Conservation (phyloP, 2,888 invertebrate species). For the Dusona sp. region DNA sequence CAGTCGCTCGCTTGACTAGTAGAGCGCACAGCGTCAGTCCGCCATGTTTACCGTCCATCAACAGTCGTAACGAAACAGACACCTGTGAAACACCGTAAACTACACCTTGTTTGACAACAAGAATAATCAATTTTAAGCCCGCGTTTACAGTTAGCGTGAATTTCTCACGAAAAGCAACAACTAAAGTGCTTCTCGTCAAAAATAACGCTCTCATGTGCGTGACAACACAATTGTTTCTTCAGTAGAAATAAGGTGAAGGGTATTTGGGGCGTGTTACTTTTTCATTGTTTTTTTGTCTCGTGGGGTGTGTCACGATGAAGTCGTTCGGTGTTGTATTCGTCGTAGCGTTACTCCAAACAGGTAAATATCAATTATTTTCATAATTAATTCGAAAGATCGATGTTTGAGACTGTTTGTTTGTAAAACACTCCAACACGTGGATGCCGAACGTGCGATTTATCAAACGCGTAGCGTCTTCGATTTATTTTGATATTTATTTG, state of each 20-base stretch:
- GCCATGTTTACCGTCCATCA: conserved; percentile 63
- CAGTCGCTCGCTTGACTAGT: conserved; percentile 59
- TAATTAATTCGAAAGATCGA: conserved; percentile 14
- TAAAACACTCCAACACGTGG: conserved; percentile 38
- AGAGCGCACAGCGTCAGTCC: conserved; percentile 49
- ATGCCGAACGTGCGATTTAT: neutral
- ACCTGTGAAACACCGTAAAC: conserved; percentile 59
- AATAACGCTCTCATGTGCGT: conserved; percentile 32
- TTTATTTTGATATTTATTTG: neutral
- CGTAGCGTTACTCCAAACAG: conserved; percentile 74
- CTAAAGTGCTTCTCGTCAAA: conserved; percentile 27
- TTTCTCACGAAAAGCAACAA: neutral
- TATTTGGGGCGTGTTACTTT: conserved; percentile 66
- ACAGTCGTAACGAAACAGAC: conserved; percentile 57
- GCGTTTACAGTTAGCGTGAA: neutral
- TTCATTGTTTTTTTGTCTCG: conserved; percentile 21
- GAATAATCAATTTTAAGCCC: conserved; percentile 15
- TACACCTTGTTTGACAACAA: conserved; percentile 67
- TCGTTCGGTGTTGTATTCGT: conserved; percentile 71
- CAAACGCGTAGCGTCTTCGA: conserved; percentile 6
- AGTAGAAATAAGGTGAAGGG: conserved; percentile 59
- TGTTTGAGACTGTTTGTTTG: neutral
- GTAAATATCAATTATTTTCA: conserved; percentile 70
- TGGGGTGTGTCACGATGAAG: conserved; percentile 81
- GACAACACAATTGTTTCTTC: conserved; percentile 3